Evolutionary conservation across 2,797 vertebrate species (phyloP).

Genomic region (Trematocara caparti): DNA sequence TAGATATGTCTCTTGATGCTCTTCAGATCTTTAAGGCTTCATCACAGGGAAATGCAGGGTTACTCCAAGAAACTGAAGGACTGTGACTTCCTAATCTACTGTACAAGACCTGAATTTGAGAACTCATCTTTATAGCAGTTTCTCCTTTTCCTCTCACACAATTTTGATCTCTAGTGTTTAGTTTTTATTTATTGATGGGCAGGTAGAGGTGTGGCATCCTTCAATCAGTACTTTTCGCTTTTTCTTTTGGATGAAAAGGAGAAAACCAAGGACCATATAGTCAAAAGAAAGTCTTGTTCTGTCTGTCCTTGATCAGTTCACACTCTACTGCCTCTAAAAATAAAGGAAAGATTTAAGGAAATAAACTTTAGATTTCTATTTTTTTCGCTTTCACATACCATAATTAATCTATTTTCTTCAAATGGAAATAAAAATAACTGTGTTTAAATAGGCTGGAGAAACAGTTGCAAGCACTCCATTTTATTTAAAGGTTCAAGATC

Average conservation of each 20-base stretch:
- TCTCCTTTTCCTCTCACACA: background rate
- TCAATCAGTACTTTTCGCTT: background rate
- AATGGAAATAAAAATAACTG: background rate
- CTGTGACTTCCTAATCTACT: conserved; percentile 60
- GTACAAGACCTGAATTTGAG: conserved; percentile 56
- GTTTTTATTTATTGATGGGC: conserved; percentile 40
- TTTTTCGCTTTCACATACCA: background rate
- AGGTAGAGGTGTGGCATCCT: conserved; percentile 15
- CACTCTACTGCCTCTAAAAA: background rate
- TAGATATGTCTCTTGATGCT: conserved; percentile 77
- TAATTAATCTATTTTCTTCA: background rate
- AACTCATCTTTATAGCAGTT: conserved; percentile 18
- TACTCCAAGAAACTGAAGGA: conserved; percentile 62
- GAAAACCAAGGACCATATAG: background rate
- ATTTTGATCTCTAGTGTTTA: conserved; percentile 23
- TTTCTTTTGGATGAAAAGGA: conserved; percentile 11
- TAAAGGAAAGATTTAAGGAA: background rate
- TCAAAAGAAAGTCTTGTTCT: conserved; percentile 10
- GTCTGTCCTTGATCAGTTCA: conserved; percentile 22
- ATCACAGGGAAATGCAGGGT: conserved; percentile 65
- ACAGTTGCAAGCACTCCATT: background rate
- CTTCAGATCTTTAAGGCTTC: conserved; percentile 77
- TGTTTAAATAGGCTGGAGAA: background rate
- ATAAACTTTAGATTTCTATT: background rate
- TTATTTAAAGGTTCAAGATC: background rate